These are phyloP conservation scores for Emydura subglobosa DNA, from an alignment of 2,113 vertebrate genomes.

Conservation along the genomic window DNA sequence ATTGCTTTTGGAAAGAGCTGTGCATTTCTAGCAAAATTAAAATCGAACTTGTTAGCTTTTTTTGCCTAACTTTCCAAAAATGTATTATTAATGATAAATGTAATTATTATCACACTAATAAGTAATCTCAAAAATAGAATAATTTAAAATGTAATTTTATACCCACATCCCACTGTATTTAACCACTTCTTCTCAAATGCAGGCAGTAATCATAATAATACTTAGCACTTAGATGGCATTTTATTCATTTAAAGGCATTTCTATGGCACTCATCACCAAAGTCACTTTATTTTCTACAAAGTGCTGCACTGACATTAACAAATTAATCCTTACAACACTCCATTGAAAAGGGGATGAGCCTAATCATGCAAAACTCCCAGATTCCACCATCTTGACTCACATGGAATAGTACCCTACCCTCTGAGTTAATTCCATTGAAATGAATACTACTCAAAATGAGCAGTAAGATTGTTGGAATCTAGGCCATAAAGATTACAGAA, in stretches of 20 bases:
- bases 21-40: conserved; percentile 72
- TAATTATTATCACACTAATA: conserved; percentile 85
- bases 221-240: conserved; percentile 74
- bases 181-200: conserved; percentile 75
- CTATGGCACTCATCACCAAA: conserved; percentile 68
- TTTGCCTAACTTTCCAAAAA: conserved; percentile 77
- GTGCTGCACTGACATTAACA: conserved; percentile 72
- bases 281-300: conserved; percentile 75
- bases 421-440: background rate
- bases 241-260: conserved; percentile 77
- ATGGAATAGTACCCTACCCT: conserved; percentile 27
- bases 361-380: conserved; percentile 41
- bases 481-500: background rate
- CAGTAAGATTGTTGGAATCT: background rate
- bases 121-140: conserved; percentile 83
- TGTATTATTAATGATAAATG: conserved; percentile 85
- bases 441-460: background rate
- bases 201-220: conserved; percentile 76
- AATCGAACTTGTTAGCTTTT: conserved; percentile 79
- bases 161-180: conserved; percentile 77
- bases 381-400: background rate
- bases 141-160: conserved; percentile 77
- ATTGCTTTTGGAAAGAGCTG: conserved; percentile 82
- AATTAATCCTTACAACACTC: conserved; percentile 65
- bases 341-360: conserved; percentile 42